A percentile compares a stretch with the other conserved stretches of the same genome.
phyloP scores from a whole-genome alignment of 2,113 vertebrate species.

The Poeciliopsis retropinna region DNA sequence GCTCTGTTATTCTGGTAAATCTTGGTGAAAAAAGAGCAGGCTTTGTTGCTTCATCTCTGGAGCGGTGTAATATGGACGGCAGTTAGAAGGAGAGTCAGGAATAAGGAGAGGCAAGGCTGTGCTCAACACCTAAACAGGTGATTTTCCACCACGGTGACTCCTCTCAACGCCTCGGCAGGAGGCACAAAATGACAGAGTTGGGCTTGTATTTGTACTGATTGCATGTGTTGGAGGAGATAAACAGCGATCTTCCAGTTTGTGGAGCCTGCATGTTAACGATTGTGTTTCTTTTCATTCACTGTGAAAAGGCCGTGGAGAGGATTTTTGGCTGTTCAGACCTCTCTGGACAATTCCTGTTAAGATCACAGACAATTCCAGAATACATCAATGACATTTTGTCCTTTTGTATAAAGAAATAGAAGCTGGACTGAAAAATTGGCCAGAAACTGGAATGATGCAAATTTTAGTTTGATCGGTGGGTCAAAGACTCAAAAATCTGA shows the following conservation, averaged over 20 bases:
- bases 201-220: slow-evolving; percentile 77
- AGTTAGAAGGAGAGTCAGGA: slow-evolving; percentile 55
- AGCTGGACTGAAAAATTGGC: background rate
- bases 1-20: slow-evolving; percentile 67
- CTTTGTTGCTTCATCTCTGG: slow-evolving; percentile 48
- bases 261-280: slow-evolving; percentile 65
- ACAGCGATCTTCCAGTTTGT: slow-evolving; percentile 75
- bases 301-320: slow-evolving; percentile 42
- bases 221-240: slow-evolving; percentile 77
- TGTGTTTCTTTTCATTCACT: slow-evolving; percentile 55
- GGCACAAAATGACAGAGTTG: slow-evolving; percentile 75
- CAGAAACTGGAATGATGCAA: background rate
- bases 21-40: slow-evolving; percentile 50
- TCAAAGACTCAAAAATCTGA: background rate
- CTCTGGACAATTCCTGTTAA: background rate
- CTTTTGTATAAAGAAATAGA: background rate
- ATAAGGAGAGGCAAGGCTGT: slow-evolving; percentile 63
- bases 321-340: slow-evolving; percentile 14
- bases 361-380: slow-evolving; percentile 11
- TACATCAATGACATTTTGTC: slow-evolving; percentile 3
- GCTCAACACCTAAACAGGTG: slow-evolving; percentile 82
- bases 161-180: slow-evolving; percentile 72
- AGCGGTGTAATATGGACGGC: slow-evolving; percentile 65
- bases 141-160: slow-evolving; percentile 81
- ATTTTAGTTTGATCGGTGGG: background rate